phyloP scores from a whole-genome alignment of 1,140 invertebrate species.

The Leptopilina boulardi region DNA sequence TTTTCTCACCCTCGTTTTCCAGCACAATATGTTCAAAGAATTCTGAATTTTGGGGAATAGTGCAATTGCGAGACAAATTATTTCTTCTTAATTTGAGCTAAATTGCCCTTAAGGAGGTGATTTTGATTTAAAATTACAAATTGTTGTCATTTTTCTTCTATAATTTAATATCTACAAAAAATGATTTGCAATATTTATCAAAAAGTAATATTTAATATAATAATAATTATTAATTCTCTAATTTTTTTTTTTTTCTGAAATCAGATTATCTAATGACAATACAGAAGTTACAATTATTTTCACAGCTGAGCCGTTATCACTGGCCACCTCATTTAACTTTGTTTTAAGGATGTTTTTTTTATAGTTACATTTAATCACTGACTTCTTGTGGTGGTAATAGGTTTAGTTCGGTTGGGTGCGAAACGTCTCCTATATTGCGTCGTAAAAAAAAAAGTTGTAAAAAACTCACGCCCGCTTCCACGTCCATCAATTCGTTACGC shows the following conservation, averaged over 20 bases:
- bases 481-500: conserved; percentile 54
- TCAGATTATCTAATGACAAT: too few relatives aligned
- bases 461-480: conserved; percentile 50
- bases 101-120: neutral
- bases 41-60: conserved; percentile 51
- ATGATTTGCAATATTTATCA: neutral
- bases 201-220: too few relatives aligned
- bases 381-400: conserved; percentile 62
- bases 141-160: neutral
- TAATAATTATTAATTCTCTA: too few relatives aligned
- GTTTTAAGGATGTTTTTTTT: conserved; percentile 61
- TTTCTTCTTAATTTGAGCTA: conserved; percentile 22
- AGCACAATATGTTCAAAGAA: conserved; percentile 57
- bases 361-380: conserved; percentile 62
- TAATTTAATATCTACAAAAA: neutral
- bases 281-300: conserved; percentile 52
- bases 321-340: conserved; percentile 64
- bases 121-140: conserved; percentile 22
- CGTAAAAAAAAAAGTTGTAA: conserved; percentile 65
- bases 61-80: conserved; percentile 38
- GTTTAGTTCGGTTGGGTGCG: conserved; percentile 58
- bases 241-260: too few relatives aligned
- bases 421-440: conserved; percentile 61
- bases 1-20: conserved; percentile 52
- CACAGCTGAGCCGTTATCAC: conserved; percentile 55